Base-by-base conservation (phyloP, 2,113 vertebrate species). In the Dipodomys ordii region DNA sequence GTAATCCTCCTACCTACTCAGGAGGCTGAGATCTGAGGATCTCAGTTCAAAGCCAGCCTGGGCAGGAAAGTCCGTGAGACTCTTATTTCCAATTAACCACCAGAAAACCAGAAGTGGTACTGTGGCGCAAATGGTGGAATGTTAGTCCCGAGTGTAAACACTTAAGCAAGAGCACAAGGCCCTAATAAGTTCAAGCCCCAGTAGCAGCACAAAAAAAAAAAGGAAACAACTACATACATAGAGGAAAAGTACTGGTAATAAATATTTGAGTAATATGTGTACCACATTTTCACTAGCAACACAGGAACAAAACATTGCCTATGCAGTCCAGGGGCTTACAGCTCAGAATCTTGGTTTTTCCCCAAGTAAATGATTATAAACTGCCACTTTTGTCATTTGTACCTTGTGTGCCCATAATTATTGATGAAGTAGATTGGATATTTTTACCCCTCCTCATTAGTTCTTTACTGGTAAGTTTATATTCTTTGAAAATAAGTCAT, bases 261-360 rank as follows among this genome's bases (percentile, higher is more conserved):
- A 67, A 28, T 39, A 49, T 76, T 72, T 64, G 11, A 22, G 30
- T 53, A 65, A 12, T 6, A 1, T 57, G 12, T 64, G 23, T 3
- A 27, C 23, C 44, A 0, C 67, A 7, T 13, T 76, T 16, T 18
- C 46, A 82, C 15, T 53, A 13, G 22, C 10, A 19, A 19, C 20
- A 22, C 15, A 8, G 30, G 32, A 77, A 27, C 67, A 95, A 67
- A 27, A 57, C 23, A 4, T 19, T 53, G 7, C 68, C 73, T 90
- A 22, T 49, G 83, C 60, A 13, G 27, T 73, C 19, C 30, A 28
- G 20, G 60, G 18, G 11, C 46, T 83, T 62, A 82, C 28, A 53
- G 67, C 76, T 87, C 39, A 84, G 64, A 88, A 82, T 27, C 57
- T 27, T n/a, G 79, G 46, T 79, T 89, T 79, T 89, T 94, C 87